A percentile compares a stretch with the other conserved stretches of the same genome.
phyloP scores from a whole-genome alignment of 2,113 vertebrate species.

The Felis chaus region DNA sequence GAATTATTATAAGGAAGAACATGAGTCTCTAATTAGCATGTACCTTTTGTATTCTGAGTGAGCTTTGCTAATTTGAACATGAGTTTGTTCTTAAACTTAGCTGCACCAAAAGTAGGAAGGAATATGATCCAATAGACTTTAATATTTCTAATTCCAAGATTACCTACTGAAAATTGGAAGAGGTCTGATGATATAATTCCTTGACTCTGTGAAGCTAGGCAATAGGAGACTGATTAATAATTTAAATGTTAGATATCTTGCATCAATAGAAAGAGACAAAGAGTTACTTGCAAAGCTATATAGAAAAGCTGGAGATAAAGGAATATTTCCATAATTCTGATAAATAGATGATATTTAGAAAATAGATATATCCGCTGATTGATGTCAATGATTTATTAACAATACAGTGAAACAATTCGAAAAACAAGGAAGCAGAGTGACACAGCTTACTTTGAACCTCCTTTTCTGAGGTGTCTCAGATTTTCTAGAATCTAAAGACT shows the following conservation, averaged over 20 bases:
- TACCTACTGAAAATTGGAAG: background rate
- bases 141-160: background rate
- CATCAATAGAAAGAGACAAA: background rate
- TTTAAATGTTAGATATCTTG: background rate
- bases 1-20: background rate
- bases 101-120: background rate
- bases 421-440: background rate
- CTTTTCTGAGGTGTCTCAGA: background rate
- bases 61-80: background rate
- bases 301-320: background rate
- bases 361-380: background rate
- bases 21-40: background rate
- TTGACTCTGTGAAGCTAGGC: background rate
- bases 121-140: background rate
- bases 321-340: background rate
- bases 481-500: background rate
- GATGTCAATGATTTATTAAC: background rate
- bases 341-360: background rate
- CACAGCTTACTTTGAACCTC: background rate
- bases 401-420: background rate
- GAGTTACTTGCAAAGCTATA: background rate
- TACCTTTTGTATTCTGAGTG: background rate
- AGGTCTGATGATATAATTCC: background rate
- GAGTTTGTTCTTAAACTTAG: background rate
- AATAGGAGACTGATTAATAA: background rate